phyloP scores from a whole-genome alignment of 2,113 vertebrate species.

The Gasterosteus nipponicus region DNA sequence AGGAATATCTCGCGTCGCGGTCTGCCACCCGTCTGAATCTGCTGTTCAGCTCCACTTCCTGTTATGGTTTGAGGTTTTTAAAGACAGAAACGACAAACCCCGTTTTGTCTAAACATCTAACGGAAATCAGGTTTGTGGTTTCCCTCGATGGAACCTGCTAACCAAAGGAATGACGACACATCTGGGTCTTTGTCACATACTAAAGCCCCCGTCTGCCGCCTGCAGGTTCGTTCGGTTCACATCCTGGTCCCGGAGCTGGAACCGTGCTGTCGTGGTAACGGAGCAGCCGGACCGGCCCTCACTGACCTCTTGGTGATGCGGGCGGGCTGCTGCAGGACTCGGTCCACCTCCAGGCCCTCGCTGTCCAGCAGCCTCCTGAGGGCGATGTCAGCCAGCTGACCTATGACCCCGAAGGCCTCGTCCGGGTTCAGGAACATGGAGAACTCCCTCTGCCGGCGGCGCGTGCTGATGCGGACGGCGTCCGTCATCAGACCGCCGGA shows the following conservation, averaged over 20 bases:
- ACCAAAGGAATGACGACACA: too few species aligned
- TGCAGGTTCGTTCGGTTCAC: not conserved
- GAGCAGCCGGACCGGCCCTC: constrained; percentile 5
- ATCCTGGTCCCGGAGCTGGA: not conserved
- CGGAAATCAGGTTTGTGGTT: too few species aligned
- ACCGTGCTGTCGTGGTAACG: not conserved
- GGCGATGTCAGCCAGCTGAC: constrained; percentile 93
- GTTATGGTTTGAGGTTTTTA: constrained; percentile 14
- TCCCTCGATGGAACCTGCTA: too few species aligned
- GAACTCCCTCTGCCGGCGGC: constrained; percentile 90
- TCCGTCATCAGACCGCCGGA: constrained; percentile 90
- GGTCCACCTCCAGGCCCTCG: constrained; percentile 90
- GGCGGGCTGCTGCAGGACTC: constrained; percentile 87
- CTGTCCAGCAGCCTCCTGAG: constrained; percentile 93
- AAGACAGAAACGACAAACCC: not conserved
- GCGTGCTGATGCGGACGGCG: constrained; percentile 86
- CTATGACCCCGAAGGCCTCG: constrained; percentile 89
- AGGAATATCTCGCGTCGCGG: constrained; percentile 3
- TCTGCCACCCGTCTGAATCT: not conserved
- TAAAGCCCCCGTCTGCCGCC: too few species aligned
- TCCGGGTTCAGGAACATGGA: constrained; percentile 94
- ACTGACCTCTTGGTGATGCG: constrained; percentile 92
- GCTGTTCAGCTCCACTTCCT: not conserved
- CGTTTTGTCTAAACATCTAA: too few species aligned
- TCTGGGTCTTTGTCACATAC: too few species aligned